Evolutionary conservation across 1,140 invertebrate genomes (phyloP).

Genomic region (Leptinotarsa defecta): DNA sequence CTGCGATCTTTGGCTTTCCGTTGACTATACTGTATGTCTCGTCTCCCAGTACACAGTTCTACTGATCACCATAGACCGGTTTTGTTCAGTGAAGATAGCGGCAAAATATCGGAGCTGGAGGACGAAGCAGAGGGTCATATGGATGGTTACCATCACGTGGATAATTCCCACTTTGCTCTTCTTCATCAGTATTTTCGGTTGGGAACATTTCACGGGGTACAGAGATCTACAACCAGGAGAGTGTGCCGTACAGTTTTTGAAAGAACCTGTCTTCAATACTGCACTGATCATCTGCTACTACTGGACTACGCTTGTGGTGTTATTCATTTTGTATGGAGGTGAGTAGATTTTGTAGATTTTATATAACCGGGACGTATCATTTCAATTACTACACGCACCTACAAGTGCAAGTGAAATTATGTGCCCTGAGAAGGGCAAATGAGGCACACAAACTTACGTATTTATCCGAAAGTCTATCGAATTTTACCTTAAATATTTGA

Average conservation of each 20-base stretch:
- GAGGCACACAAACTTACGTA: too few relatives aligned
- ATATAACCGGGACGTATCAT: too few relatives aligned
- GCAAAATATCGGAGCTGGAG: conserved; percentile 96
- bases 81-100: conserved; percentile 98
- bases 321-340: conserved; percentile 93
- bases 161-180: conserved; percentile 95
- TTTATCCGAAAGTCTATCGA: too few relatives aligned
- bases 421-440: too few relatives aligned
- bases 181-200: conserved; percentile 98
- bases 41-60: conserved; percentile 99
- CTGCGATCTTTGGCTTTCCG: conserved; percentile 98
- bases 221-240: conserved; percentile 84
- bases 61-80: conserved; percentile 97
- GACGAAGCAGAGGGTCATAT: conserved; percentile 89
- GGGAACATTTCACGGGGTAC: conserved; percentile 96
- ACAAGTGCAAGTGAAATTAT: too few relatives aligned
- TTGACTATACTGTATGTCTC: conserved; percentile 98
- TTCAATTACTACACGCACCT: too few relatives aligned
- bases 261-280: conserved; percentile 97
- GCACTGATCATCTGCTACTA: conserved; percentile 98
- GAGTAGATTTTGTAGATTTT: not conserved
- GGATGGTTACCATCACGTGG: conserved; percentile 97
- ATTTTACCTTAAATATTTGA: too few relatives aligned
- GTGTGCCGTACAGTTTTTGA: conserved; percentile 97
- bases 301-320: conserved; percentile 92